These are phyloP conservation scores for Pseudopipra pipra DNA, from an alignment of 2,113 vertebrate species.

Conservation along the genomic window DNA sequence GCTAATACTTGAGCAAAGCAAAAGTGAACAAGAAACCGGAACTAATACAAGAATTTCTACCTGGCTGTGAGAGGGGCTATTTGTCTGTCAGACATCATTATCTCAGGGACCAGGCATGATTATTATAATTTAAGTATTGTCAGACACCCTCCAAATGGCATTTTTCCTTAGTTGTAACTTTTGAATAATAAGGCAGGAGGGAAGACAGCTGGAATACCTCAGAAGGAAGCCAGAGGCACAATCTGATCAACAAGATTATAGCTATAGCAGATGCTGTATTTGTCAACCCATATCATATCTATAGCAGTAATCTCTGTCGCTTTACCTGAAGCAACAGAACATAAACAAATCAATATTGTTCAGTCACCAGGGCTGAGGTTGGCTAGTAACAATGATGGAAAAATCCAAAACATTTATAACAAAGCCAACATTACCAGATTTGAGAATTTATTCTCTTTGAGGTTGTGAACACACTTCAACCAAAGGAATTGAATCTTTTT, in stretches of 20 bases:
- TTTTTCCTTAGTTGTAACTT: background rate
- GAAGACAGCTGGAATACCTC: background rate
- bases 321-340: background rate
- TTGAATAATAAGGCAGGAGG: background rate
- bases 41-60: background rate
- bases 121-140: background rate
- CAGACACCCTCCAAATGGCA: background rate
- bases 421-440: background rate
- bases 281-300: background rate
- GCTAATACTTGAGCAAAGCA: accelerated
- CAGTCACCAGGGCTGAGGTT: background rate
- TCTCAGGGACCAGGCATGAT: background rate
- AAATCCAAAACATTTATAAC: background rate
- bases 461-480: background rate
- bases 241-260: background rate
- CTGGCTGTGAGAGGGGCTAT: background rate
- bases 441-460: background rate
- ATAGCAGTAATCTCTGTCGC: background rate
- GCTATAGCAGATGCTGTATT: background rate
- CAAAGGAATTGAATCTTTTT: background rate
- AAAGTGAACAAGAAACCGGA: background rate
- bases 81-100: background rate
- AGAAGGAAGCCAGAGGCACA: background rate
- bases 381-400: background rate
- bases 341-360: background rate